Evolutionary conservation across 53 echinoderm and acorn worm species (phyloP).

Genomic region (Hippasteria phrygiana): DNA sequence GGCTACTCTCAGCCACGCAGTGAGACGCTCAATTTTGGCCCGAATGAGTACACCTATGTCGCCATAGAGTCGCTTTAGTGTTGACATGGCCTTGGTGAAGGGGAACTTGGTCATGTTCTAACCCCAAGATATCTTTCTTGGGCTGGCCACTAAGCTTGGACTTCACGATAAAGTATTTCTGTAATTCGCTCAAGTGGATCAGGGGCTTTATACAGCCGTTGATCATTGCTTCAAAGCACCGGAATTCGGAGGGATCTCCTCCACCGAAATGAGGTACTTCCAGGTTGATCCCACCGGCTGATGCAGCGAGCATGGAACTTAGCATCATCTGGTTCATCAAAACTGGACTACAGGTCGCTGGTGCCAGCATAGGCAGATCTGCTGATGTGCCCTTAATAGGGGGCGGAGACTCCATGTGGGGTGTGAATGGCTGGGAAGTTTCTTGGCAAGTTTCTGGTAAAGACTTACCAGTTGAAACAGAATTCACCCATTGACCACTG

Average conservation of each 20-base stretch:
- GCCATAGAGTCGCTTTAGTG: background rate
- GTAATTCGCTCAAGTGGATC: background rate
- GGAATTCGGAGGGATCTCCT: background rate
- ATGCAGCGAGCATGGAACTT: slow-evolving; percentile 4
- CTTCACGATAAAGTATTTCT: background rate
- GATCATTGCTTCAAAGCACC: slow-evolving; percentile 15
- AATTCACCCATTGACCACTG: background rate
- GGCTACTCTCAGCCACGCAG: background rate
- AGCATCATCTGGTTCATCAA: slow-evolving; percentile 11
- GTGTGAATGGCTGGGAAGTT: background rate
- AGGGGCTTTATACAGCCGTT: background rate
- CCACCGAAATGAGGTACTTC: background rate
- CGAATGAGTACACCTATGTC: background rate
- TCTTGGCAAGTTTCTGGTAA: background rate
- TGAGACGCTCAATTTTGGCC: background rate
- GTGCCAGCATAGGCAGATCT: background rate
- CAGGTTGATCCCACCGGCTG: background rate
- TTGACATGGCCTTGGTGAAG: background rate
- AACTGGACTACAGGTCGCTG: background rate
- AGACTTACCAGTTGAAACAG: background rate
- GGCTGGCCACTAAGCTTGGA: background rate
- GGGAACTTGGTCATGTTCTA: background rate
- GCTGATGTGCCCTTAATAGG: too few species aligned
- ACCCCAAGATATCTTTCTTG: background rate
- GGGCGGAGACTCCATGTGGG: too few species aligned